These are phyloP conservation scores for Tribolium freemani DNA, from an alignment of 2,888 invertebrate genomes.

Conservation along the genomic window DNA sequence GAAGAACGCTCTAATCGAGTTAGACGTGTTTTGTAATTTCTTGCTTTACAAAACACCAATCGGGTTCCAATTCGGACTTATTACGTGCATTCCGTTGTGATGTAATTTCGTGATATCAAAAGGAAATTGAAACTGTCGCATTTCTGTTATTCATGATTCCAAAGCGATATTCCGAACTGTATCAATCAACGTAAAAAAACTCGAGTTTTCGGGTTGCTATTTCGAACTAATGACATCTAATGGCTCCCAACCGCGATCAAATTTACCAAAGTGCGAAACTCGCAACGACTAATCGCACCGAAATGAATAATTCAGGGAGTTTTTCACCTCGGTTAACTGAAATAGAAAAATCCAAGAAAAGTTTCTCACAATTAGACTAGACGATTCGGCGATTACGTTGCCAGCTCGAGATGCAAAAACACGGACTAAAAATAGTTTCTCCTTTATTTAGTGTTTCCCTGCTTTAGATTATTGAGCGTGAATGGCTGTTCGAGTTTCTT, in stretches of 20 bases:
- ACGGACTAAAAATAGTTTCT: not conserved
- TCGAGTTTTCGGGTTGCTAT: too few species aligned
- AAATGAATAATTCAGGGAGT: not conserved
- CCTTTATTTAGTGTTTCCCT: too few species aligned
- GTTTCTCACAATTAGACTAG: not conserved
- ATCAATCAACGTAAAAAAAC: too few species aligned
- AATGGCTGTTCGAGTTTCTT: not conserved
- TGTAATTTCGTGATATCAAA: conserved; percentile 15
- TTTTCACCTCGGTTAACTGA: not conserved
- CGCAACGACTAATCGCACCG: not conserved
- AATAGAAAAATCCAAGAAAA: not conserved
- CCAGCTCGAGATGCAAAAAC: too few species aligned
- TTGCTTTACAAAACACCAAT: not conserved
- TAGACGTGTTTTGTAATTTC: too few species aligned
- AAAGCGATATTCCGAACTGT: conserved; percentile 1
- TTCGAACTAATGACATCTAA: not conserved
- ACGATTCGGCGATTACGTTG: too few species aligned
- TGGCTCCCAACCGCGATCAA: not conserved
- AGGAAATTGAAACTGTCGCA: conserved; percentile 22
- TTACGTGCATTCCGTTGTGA: not conserved
- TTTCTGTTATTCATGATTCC: conserved; percentile 3
- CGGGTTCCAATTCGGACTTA: not conserved
- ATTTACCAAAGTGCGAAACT: not conserved
- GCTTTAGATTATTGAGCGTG: not conserved
- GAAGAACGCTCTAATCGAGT: too few species aligned